phyloP scores from a whole-genome alignment of 2,888 invertebrate genomes.

The Synergus gifuensis region DNA sequence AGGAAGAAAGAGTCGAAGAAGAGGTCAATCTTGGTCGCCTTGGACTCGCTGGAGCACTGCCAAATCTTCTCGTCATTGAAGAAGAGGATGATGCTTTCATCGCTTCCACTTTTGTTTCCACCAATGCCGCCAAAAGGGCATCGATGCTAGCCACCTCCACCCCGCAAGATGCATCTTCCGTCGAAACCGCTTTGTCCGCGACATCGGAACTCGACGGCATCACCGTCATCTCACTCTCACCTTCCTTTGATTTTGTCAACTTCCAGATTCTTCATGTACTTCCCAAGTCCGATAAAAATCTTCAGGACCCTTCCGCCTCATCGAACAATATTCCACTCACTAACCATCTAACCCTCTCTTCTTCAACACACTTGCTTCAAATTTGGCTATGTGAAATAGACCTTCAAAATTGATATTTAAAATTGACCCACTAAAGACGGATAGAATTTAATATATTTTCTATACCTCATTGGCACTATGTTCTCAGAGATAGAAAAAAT shows the following conservation, averaged over 20 bases:
- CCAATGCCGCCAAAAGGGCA: conserved; percentile 85
- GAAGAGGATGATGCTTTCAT: conserved; percentile 78
- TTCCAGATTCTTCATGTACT: conserved; percentile 10
- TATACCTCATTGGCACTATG: background rate
- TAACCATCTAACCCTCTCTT: background rate
- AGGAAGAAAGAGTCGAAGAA: conserved; percentile 77
- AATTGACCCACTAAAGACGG: background rate
- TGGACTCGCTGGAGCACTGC: conserved; percentile 77
- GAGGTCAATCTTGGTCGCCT: conserved; percentile 77
- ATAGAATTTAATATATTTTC: background rate
- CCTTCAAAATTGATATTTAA: background rate
- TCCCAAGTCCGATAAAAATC: background rate
- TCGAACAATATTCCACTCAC: background rate
- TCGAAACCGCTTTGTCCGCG: conserved; percentile 86
- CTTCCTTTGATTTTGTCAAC: background rate
- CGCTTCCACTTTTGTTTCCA: conserved; percentile 85
- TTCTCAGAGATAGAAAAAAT: background rate
- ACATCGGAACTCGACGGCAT: conserved; percentile 76
- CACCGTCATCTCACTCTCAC: conserved; percentile 69
- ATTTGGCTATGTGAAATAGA: conserved; percentile 6
- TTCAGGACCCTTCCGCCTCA: background rate
- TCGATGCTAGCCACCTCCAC: conserved; percentile 83
- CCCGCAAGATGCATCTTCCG: conserved; percentile 80
- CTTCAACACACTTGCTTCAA: background rate
- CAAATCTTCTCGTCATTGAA: conserved; percentile 78